Percentiles rank a stretch among this genome's conserved stretches.
Evolutionary conservation across 2,113 vertebrate genomes (phyloP).

Genomic region (Poecile atricapillus): DNA sequence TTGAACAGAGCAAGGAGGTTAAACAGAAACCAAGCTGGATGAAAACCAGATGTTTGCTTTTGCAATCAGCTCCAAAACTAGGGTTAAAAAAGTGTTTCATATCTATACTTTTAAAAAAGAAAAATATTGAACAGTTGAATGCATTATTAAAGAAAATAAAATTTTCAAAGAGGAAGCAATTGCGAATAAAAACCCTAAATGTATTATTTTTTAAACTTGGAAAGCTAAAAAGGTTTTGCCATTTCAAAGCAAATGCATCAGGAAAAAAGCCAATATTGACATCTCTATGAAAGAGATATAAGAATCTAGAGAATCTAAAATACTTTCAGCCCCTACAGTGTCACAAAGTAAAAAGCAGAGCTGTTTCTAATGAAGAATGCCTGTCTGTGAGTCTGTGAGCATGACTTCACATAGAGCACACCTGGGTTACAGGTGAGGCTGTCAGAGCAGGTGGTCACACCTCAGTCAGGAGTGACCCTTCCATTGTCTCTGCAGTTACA

Average conservation of each 20-base stretch:
- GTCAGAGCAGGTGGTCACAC: background rate
- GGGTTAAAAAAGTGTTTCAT: background rate
- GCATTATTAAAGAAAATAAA: background rate
- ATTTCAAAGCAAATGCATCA: background rate
- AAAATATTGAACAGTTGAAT: background rate
- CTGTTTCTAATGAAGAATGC: background rate
- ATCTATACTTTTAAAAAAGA: background rate
- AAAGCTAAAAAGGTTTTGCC: background rate
- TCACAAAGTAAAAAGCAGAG: background rate
- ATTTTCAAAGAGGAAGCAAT: background rate
- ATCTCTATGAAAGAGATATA: background rate
- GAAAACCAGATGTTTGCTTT: slow-evolving; percentile 15
- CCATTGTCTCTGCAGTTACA: background rate
- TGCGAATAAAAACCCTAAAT: background rate
- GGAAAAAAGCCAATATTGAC: background rate
- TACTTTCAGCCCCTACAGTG: background rate
- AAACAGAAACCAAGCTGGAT: background rate
- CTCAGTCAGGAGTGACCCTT: background rate
- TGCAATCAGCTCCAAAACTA: background rate
- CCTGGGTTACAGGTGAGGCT: background rate
- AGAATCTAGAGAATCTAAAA: background rate
- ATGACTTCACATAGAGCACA: background rate
- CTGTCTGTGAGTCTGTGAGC: background rate
- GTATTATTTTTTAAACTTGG: background rate
- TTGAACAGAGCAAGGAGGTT: background rate